Percentiles rank a stretch among this genome's conserved stretches.
Evolutionary conservation across 2,888 invertebrate species (phyloP).

Genomic region (Anoncus sp.): DNA sequence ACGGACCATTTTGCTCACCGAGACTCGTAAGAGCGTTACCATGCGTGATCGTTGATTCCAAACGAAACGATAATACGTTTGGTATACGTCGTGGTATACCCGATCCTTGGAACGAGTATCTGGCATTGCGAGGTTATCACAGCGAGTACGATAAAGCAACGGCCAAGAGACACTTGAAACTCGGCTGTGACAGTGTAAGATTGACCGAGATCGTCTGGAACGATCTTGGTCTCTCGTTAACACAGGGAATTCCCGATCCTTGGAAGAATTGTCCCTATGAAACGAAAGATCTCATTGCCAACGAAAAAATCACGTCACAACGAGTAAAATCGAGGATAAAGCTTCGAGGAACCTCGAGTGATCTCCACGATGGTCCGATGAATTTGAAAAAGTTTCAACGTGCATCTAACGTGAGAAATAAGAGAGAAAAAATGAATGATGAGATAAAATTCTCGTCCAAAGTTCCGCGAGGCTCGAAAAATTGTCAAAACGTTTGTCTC

Average conservation of each 20-base stretch:
- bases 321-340: conserved; percentile 29
- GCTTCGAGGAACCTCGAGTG: conserved; percentile 22
- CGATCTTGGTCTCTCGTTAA: conserved; percentile 62
- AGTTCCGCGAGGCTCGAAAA: no score
- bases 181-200: conserved; percentile 56
- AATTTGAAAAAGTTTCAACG: no score
- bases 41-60: conserved; percentile 48
- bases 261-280: conserved; percentile 62
- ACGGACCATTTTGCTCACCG: conserved; percentile 67
- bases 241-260: conserved; percentile 74
- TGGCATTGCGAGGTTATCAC: conserved; percentile 52
- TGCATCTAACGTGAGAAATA: no score
- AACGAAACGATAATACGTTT: neutral
- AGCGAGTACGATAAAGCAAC: conserved; percentile 37
- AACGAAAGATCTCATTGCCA: neutral
- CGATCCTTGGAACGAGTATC: conserved; percentile 70
- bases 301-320: neutral
- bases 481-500: neutral
- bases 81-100: conserved; percentile 69
- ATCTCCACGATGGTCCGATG: neutral
- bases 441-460: no score
- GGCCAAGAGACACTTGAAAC: conserved; percentile 34
- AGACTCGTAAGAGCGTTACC: conserved; percentile 66
- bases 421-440: no score
- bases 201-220: conserved; percentile 67